Conservation (phyloP, 2,888 invertebrate species). For the Proisotoma minuta region DNA sequence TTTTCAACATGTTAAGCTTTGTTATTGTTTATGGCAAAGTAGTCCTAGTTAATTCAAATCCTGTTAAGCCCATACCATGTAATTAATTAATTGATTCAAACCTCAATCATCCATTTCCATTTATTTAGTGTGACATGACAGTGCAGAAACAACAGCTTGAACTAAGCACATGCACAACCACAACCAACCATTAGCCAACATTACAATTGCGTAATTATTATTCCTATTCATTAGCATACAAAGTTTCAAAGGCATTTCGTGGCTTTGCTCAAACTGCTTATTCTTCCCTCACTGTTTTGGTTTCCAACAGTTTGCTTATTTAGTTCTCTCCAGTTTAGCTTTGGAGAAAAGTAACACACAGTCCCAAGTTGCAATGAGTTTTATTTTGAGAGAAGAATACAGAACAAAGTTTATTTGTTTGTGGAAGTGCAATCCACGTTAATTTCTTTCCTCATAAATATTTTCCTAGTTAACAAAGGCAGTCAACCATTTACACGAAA, state of each 20-base stretch:
- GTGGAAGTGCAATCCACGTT: conserved; percentile 7
- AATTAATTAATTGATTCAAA: conserved; percentile 1
- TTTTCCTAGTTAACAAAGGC: neutral
- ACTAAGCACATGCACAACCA: neutral
- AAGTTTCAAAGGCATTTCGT: neutral
- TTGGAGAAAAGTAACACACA: too few species aligned
- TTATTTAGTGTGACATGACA: neutral
- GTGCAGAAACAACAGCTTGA: conserved; percentile 4
- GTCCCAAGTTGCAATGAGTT: too few species aligned
- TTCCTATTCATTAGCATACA: conserved; percentile 1
- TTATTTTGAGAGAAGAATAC: too few species aligned
- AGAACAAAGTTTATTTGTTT: neutral
- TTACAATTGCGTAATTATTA: conserved; percentile 3
- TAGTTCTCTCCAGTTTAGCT: too few species aligned
- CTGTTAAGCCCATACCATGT: neutral
- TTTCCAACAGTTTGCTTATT: too few species aligned
- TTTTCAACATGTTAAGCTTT: too few species aligned
- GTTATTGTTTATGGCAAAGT: too few species aligned
- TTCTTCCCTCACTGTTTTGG: neutral
- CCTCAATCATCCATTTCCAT: neutral
- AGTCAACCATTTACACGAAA: too few species aligned
- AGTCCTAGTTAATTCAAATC: too few species aligned
- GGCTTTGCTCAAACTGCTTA: neutral
- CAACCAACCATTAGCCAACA: neutral
- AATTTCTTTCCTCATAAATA: conserved; percentile 13